A percentile compares a stretch with the other conserved stretches of the same genome.
phyloP scores from a whole-genome alignment of 2,113 vertebrate species.

The Gavialis gangeticus region DNA sequence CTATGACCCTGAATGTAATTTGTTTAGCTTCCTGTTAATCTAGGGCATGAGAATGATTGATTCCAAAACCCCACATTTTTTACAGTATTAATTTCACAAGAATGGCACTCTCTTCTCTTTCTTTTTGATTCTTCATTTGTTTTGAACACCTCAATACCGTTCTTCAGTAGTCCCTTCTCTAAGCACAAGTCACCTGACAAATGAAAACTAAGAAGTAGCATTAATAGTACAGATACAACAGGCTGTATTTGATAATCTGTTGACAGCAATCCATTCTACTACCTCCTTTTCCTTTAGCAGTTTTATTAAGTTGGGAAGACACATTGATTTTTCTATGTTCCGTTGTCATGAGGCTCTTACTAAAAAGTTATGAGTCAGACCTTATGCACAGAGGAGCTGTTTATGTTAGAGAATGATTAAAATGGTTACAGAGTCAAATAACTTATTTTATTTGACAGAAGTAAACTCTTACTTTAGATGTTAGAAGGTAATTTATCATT shows the following conservation, averaged over 20 bases:
- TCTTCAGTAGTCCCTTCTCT: neutral
- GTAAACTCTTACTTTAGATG: neutral
- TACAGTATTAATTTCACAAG: neutral
- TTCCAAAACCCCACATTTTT: neutral
- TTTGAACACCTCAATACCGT: neutral
- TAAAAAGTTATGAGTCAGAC: neutral
- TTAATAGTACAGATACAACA: neutral
- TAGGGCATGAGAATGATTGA: neutral
- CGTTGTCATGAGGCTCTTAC: neutral
- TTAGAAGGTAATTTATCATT: neutral
- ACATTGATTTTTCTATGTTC: constrained; percentile 15
- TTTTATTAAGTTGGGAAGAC: neutral
- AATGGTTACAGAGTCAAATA: neutral
- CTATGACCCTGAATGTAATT: neutral
- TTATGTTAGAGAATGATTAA: neutral
- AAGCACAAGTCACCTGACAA: neutral
- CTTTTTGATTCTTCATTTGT: neutral
- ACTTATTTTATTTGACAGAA: neutral
- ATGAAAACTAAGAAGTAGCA: neutral
- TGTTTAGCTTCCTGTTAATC: neutral
- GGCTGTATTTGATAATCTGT: neutral
- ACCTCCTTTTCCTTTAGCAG: neutral
- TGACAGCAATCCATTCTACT: neutral
- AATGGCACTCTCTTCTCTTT: neutral
- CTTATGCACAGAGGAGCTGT: neutral